Base-by-base conservation (phyloP, 2,888 invertebrate genomes). In the Andrena bucephala region DNA sequence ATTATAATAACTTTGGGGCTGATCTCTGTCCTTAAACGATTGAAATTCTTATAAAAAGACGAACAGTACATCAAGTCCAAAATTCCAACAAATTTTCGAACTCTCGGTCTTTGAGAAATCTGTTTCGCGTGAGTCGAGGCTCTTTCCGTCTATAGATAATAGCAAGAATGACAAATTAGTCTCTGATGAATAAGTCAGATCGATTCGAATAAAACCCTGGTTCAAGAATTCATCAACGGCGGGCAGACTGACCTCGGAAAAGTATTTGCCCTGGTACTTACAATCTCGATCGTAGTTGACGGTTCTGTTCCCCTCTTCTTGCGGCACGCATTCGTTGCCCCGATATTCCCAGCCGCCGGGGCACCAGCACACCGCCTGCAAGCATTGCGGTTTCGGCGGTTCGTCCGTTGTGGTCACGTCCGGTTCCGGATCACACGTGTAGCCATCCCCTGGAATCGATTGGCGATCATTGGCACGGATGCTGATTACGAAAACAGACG, bases 281-380 rank as follows among this genome's bases (percentile, higher is more conserved):
- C 89, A 79, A 16, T 89, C 85, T n/a, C 81, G 74, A 27, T 83
- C 67, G 36, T 85, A 78, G 16, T 76, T 87, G 7, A 70, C 60
- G 24, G 86, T 82, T 4, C 74, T 83, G 0, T 75, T 63, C 10
- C 82, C 83, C 5, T 88, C 89, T 10, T 89, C 88, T 42, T 86
- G 86, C 76, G 81, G 87, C 31, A 92, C 79, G 77, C 94, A 94
- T 50, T 82, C 84, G 69, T 90, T 87, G 48, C 91, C 88, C 24
- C 76, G 85, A 52, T 92, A 92, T 68, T 93, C 91, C 93, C 95
- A 96, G 20, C 95, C 96, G 42, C 89, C 85, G 4, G 95, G 95
- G 93, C 97, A 97, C 94, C 95, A 95, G 90, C 97, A 97, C 77
- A 93, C 89, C 33, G 93, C 94, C 2, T 93, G 81, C 2, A 94